These are phyloP conservation scores for Xestoiulus laeticollis DNA, from an alignment of 2,888 invertebrate genomes.

Conservation along the genomic window DNA sequence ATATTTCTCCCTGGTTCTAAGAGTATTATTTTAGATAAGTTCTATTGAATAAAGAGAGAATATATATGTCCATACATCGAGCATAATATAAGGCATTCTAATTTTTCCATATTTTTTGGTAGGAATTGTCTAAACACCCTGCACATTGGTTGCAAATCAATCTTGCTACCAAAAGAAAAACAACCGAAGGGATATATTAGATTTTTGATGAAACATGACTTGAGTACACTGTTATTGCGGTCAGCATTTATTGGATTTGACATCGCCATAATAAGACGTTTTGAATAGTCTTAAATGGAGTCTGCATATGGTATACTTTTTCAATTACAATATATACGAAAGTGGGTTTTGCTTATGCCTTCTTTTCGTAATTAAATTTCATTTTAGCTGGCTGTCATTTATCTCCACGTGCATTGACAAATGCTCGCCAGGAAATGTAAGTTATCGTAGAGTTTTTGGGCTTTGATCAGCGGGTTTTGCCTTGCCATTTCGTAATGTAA, in stretches of 20 bases:
- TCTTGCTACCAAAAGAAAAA: background rate
- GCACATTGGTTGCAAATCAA: background rate
- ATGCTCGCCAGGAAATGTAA: background rate
- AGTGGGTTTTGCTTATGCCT: background rate
- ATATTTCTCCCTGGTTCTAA: no score
- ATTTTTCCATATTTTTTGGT: no score
- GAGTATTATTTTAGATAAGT: no score
- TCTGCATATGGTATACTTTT: background rate
- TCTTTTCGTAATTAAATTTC: slow-evolving; percentile 7
- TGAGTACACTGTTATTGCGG: background rate
- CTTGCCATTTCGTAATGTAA: slow-evolving; percentile 2
- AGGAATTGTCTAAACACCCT: background rate
- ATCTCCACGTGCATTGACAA: background rate
- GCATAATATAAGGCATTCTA: no score
- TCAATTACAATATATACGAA: background rate
- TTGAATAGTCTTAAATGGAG: background rate
- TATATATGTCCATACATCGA: no score
- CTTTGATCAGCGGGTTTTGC: background rate
- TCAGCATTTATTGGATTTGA: background rate
- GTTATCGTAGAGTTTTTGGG: background rate
- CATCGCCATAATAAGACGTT: slow-evolving; percentile 6
- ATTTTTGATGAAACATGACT: background rate
- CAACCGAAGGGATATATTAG: background rate
- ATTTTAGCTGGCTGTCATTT: background rate
- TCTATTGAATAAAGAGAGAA: no score